Evolutionary conservation across 2,888 invertebrate species (phyloP).

Genomic region (Trichogramma evanescens): DNA sequence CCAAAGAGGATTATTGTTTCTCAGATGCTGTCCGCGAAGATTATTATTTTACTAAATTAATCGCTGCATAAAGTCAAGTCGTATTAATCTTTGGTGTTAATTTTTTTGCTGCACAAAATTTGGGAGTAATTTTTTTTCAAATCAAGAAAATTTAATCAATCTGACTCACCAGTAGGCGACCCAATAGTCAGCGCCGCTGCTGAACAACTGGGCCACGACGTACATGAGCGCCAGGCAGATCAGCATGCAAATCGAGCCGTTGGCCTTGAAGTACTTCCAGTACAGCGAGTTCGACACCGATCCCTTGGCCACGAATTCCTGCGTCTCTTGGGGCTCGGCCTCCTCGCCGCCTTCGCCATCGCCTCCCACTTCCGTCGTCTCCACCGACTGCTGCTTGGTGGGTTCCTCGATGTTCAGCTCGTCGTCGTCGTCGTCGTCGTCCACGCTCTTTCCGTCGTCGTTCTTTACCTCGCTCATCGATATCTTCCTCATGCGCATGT

Average conservation of each 20-base stretch:
- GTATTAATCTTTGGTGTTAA: too few species aligned
- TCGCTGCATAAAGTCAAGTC: too few species aligned
- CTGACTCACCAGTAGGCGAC: conserved; percentile 63
- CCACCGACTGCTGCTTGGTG: background rate
- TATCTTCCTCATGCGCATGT: too few species aligned
- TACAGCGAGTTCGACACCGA: conserved; percentile 57
- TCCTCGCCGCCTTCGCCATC: conserved; percentile 30
- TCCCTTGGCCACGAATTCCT: conserved; percentile 62
- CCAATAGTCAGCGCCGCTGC: conserved; percentile 71
- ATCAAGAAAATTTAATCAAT: too few species aligned
- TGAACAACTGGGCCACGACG: conserved; percentile 61
- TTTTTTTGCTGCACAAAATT: too few species aligned
- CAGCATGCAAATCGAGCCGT: conserved; percentile 55
- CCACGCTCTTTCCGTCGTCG: too few species aligned
- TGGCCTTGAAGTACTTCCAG: conserved; percentile 62
- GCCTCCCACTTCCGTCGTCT: background rate
- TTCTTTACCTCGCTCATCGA: too few species aligned
- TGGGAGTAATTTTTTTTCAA: too few species aligned
- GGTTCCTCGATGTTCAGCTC: background rate
- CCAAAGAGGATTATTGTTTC: too few species aligned
- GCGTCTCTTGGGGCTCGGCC: conserved; percentile 55
- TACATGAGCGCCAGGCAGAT: conserved; percentile 53
- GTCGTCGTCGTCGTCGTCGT: too few species aligned
- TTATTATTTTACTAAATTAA: too few species aligned
- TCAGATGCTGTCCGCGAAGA: too few species aligned